phyloP scores from a whole-genome alignment of 2,888 invertebrate species.

The Acleris cristana region DNA sequence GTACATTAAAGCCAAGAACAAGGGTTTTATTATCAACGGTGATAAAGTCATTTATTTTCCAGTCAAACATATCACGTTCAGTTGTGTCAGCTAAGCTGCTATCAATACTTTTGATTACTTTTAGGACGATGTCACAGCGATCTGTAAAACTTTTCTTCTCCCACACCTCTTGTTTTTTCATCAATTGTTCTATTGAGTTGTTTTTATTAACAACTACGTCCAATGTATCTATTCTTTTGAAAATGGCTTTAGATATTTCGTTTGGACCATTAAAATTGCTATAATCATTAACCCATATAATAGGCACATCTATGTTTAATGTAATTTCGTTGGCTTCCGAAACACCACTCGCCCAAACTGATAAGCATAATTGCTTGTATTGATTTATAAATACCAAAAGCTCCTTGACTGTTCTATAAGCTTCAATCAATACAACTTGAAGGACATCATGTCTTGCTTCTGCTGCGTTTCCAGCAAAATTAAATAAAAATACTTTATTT shows the following conservation, averaged over 20 bases:
- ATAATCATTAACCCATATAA: slow-evolving; percentile 61
- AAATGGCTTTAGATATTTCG: slow-evolving; percentile 40
- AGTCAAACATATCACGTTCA: slow-evolving; percentile 40
- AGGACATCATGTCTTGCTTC: neutral
- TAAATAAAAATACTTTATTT: slow-evolving; percentile 46
- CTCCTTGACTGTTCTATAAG: slow-evolving; percentile 64
- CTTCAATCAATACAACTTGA: slow-evolving; percentile 48
- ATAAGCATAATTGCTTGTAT: slow-evolving; percentile 47
- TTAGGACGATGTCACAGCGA: slow-evolving; percentile 19
- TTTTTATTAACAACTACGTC: slow-evolving; percentile 15
- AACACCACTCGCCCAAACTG: slow-evolving; percentile 59
- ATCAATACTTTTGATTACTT: slow-evolving; percentile 20
- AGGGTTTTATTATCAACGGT: slow-evolving; percentile 7
- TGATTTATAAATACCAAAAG: slow-evolving; percentile 51
- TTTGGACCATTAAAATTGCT: slow-evolving; percentile 54
- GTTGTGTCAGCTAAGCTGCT: slow-evolving; percentile 41
- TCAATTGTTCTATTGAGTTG: slow-evolving; percentile 9
- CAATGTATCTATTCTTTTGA: slow-evolving; percentile 27
- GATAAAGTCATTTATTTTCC: slow-evolving; percentile 34
- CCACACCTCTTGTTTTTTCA: slow-evolving; percentile 31
- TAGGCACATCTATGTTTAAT: slow-evolving; percentile 36
- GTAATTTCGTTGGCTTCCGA: slow-evolving; percentile 60
- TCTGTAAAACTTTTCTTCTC: slow-evolving; percentile 18
- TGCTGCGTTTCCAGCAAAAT: slow-evolving; percentile 40
- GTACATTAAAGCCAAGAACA: slow-evolving; percentile 29